These are phyloP conservation scores for Melinopterus prodromus DNA, from an alignment of 2,888 invertebrate genomes.

Conservation along the genomic window DNA sequence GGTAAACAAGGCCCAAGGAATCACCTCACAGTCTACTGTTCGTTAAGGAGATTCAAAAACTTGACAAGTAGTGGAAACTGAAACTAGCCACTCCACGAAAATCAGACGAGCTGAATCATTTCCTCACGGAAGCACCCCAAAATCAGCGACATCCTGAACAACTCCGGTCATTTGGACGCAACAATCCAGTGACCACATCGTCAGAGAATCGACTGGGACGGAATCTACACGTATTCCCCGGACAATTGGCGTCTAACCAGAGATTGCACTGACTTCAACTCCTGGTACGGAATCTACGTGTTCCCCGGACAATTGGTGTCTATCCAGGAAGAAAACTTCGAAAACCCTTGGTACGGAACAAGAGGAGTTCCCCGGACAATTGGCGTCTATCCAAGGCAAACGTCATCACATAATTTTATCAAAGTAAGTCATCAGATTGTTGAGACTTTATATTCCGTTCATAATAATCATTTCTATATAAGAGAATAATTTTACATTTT, in stretches of 20 bases:
- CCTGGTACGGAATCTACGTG: neutral
- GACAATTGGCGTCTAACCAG: neutral
- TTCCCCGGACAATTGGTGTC: neutral
- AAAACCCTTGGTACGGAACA: constrained; percentile 4
- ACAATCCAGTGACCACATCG: neutral
- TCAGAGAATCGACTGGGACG: neutral
- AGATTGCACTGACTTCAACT: neutral
- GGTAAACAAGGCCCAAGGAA: neutral
- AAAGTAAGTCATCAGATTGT: neutral
- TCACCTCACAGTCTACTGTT: neutral
- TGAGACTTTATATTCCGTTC: neutral
- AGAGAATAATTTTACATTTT: neutral
- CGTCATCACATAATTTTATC: neutral
- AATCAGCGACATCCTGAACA: constrained; percentile 4
- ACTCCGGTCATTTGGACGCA: no score
- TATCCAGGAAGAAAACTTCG: neutral
- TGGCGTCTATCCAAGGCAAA: neutral
- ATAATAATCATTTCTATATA: neutral
- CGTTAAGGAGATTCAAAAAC: neutral
- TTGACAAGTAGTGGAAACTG: neutral
- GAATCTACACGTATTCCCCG: neutral
- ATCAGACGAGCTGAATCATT: neutral
- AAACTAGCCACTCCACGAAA: neutral
- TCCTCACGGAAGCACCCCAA: neutral
- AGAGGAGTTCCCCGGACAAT: neutral